Base-by-base conservation (phyloP, 2,888 invertebrate species). In the Spodoptera littoralis region DNA sequence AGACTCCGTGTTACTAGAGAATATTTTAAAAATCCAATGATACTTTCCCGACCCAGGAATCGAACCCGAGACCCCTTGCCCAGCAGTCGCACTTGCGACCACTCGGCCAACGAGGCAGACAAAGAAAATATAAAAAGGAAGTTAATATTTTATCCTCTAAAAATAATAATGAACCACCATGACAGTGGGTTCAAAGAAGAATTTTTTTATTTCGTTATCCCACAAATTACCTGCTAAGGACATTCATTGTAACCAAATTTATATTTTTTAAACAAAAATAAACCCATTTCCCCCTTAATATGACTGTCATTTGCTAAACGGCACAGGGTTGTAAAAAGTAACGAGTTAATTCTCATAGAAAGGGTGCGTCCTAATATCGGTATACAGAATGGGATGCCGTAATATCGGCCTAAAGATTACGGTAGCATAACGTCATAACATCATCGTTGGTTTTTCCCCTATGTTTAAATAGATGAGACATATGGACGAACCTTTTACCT, bases 321-420 rank as follows among this genome's bases (percentile, higher is more conserved):
- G 46, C 49, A 50, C 46, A 57, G 36, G 43, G 49, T 18, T 46
- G 53, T 58, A 24, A 71, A 63, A 69, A 43, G 13, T 54, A 64
- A 69, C 54, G 65, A 64, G 49, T 54, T 50, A 47, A 69, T 52
- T 22, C 54, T 46, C 24, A 68, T 59, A 27, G 60, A 50, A 59
- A 46, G 24, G 42, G 36, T 36, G 36, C 36, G 36, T 36, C 36
- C 36, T 36, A 6, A 36, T 36, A 36, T 36, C 36, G 36, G 36
- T 9, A n/a, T 3, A 11, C 9, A 22, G 43, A 27, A 13, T 51
- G 3, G 43, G 27, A 13, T 27, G 8, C n/a, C 6, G 11, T 48
- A 4, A 52, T 48, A 48, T 11, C 13, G 13, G 41, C 4, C 44
- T 18, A 3, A 18, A 18, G 36, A 36, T 54, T 36, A 36, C 36